Base-by-base conservation (phyloP, 2,888 invertebrate species). In the Leptarthrus brevirostris region DNA sequence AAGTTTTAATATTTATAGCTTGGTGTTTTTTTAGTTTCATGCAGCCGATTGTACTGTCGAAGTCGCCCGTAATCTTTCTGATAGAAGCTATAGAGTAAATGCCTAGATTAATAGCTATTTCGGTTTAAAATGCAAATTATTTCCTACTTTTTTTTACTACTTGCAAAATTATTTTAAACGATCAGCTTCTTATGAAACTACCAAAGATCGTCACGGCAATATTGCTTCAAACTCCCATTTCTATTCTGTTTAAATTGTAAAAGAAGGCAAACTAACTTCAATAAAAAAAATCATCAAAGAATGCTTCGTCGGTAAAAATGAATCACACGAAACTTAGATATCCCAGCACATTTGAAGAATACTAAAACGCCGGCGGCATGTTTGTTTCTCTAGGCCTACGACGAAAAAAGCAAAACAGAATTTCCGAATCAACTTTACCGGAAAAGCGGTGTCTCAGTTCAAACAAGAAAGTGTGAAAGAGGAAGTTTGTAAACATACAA, bases 381-480 rank as follows among this genome's bases (percentile, higher is more conserved):
- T 58, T 72, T 72, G 72, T 47, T 72, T 72, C 30, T 52, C 52
- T 18, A 20, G 18, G 8, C 18, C 52, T 20, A 16, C 18, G 14
- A 52, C 4, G 16, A 20, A 73, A 40, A 34, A 52, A 58, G 26
- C 40, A 73, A 75, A 53, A 73, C 64, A 70, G 73, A 73, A 75
- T 74, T 64, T 75, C 75, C 70, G 74, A 61, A 54, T 74, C 69
- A 54, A 69, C 49, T 14, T 20, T 24, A 24, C 53, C 54, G 54
- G 53, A 71, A 54, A 71, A 53, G 71, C 54, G 40, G n/a, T 71
- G 40, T 71, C 40, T 71, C 14, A 34, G 22, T 54, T 40, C 24
- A 71, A 71, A 71, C 36, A 40, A 14, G 56, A 77, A 78, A 78
- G 78, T 78, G 78, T 78, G 78, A 78, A 78, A 78, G 78, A 78